Evolutionary conservation across 2,797 vertebrate species (phyloP).

Genomic region (Mus caroli): DNA sequence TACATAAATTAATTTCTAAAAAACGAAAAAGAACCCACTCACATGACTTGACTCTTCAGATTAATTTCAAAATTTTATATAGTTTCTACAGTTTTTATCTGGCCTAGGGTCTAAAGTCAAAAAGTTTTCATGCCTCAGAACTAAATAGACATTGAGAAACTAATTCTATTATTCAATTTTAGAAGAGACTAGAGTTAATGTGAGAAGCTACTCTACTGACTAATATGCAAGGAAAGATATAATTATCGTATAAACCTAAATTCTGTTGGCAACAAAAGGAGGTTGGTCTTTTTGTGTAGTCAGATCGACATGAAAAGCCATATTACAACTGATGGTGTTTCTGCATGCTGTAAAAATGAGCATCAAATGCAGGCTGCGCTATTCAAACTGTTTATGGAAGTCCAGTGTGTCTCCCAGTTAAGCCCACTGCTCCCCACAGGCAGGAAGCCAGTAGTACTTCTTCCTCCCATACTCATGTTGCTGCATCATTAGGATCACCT

Average conservation of each 20-base stretch:
- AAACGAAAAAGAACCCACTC: not conserved
- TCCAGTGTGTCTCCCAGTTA: not conserved
- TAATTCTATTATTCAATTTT: not conserved
- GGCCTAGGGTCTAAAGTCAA: not conserved
- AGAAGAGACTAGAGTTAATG: slow-evolving; percentile 43
- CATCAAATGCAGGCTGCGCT: not conserved
- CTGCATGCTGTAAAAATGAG: not conserved
- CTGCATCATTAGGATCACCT: not conserved
- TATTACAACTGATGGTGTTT: not conserved
- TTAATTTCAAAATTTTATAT: not conserved
- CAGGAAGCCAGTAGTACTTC: no score
- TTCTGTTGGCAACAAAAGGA: not conserved
- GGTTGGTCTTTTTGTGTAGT: not conserved
- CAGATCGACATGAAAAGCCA: not conserved
- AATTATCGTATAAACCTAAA: slow-evolving; percentile 40
- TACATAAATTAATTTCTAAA: no score
- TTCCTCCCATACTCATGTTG: not conserved
- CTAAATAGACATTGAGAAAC: not conserved
- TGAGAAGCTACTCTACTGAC: slow-evolving; percentile 41
- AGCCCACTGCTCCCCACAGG: not conserved
- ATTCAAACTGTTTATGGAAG: not conserved
- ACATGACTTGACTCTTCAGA: not conserved
- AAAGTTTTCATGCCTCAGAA: slow-evolving; percentile 12
- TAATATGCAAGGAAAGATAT: not conserved
- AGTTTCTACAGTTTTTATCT: not conserved